Base-by-base conservation (phyloP, 1,140 invertebrate genomes). In the Drusus annulatus region DNA sequence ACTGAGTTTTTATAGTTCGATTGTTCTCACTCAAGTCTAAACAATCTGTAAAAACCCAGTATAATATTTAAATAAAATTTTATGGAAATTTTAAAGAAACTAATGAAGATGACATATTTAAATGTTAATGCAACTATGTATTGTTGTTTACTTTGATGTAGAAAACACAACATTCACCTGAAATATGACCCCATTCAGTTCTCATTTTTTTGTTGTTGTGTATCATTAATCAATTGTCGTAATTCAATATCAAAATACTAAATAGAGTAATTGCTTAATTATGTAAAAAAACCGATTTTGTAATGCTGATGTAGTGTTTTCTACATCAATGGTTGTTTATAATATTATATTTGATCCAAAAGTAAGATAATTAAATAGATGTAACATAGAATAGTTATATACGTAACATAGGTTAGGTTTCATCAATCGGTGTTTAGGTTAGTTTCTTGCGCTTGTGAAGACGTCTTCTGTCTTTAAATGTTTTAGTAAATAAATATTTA, bases 261-360 rank as follows among this genome's bases (percentile, higher is more conserved):
- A 36, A 45, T 8, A 36, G n/a, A 45, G 1, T 13, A 13, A 45
- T 1, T 45, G 10, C 36, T 45, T 13, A 45, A 45, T 2, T 45
- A 45, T 13, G 36, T 45, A 8, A 45, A 45, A 2, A 13, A 8
- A 13, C 10, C 2, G 13, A 13, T n/a, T 17, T 56, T 56, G 54
- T 21, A 56, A 19, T 8, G n/a, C 54, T 21, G n/a, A 21, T 56
- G 54, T 56, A 21, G n/a, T 21, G 54, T 21, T 45, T 45, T 45
- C 36, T 69, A 69, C 21, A 74, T n/a, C 65, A 56, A 63, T 78
- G 68, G 76, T 78, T 78, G 31, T 62, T 73, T 73, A 28, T 73
- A 17, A 77, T 52, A 51, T 65, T 79, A 79, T 73, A 79, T 79
- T 79, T 78, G 78, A 71, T 79, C 58, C 78, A 79, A 65, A 79